phyloP scores from a whole-genome alignment of 2,888 invertebrate species.

The Maniola hyperantus region DNA sequence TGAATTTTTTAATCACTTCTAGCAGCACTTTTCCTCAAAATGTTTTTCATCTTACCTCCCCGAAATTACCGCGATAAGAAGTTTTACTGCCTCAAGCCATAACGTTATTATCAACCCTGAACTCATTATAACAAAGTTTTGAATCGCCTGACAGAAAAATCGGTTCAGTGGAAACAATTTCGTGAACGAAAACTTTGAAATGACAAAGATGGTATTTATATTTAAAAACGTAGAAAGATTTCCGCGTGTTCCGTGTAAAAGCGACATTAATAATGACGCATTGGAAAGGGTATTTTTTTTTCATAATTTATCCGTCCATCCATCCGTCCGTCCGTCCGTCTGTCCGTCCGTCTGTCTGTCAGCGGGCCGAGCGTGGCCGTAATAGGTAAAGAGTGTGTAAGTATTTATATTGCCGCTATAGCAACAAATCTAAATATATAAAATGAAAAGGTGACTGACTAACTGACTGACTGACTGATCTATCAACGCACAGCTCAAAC shows the following conservation, averaged over 20 bases:
- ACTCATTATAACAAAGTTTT: conserved; percentile 44
- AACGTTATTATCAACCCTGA: conserved; percentile 57
- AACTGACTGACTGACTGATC: too few species aligned
- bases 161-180: conserved; percentile 44
- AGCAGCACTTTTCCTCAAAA: conserved; percentile 42
- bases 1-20: conserved; percentile 15
- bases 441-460: too few species aligned
- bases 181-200: conserved; percentile 43
- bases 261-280: conserved; percentile 30
- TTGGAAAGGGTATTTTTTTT: conserved; percentile 24
- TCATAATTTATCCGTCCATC: conserved; percentile 8
- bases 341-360: background rate
- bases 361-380: too few species aligned
- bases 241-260: conserved; percentile 28
- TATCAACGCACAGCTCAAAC: too few species aligned
- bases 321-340: too few species aligned
- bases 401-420: too few species aligned
- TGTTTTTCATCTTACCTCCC: conserved; percentile 51
- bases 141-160: conserved; percentile 39
- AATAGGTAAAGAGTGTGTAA: too few species aligned
- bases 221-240: conserved; percentile 37
- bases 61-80: conserved; percentile 60
- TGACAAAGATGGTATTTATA: conserved; percentile 44
- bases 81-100: conserved; percentile 42
- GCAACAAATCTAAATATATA: too few species aligned